Percentiles rank a stretch among this genome's conserved stretches.
Evolutionary conservation across 2,113 vertebrate genomes (phyloP).

Genomic region (Protobothrops mucrosquamatus): DNA sequence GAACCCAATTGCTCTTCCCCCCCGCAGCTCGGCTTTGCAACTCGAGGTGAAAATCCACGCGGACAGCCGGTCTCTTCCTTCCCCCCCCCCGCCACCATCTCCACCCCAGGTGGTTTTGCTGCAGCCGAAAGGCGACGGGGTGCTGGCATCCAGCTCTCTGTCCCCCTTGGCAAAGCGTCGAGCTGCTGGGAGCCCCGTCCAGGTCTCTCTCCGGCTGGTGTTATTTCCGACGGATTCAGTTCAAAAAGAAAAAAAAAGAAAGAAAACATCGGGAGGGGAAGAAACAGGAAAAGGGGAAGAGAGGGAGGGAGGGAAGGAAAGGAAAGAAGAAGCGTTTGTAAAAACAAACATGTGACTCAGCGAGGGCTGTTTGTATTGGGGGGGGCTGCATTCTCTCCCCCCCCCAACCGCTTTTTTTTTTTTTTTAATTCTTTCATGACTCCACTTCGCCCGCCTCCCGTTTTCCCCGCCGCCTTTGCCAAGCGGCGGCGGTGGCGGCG

Average conservation of each 20-base stretch:
- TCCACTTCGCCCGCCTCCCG: background rate
- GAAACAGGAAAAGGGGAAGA: background rate
- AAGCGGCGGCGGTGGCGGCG: background rate
- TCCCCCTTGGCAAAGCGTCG: background rate
- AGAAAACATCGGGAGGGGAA: too few relatives aligned
- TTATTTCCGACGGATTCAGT: conserved; percentile 14
- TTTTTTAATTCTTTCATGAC: background rate
- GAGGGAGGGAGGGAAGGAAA: background rate
- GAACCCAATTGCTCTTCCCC: background rate
- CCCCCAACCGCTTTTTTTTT: too few relatives aligned
- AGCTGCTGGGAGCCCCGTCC: background rate
- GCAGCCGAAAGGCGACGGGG: background rate
- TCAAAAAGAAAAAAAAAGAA: too few relatives aligned
- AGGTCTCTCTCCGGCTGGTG: background rate
- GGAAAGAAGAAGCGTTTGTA: background rate
- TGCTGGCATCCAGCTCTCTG: background rate
- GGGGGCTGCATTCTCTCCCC: background rate
- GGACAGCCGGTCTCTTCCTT: background rate
- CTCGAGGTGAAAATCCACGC: background rate
- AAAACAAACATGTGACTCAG: conserved; percentile 9
- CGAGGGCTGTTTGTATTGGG: background rate
- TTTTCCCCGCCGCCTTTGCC: background rate
- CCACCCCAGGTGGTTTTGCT: background rate
- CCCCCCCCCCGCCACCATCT: too few relatives aligned
- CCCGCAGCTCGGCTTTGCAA: background rate